phyloP scores from a whole-genome alignment of 2,113 vertebrate species.

The Scortum barcoo region DNA sequence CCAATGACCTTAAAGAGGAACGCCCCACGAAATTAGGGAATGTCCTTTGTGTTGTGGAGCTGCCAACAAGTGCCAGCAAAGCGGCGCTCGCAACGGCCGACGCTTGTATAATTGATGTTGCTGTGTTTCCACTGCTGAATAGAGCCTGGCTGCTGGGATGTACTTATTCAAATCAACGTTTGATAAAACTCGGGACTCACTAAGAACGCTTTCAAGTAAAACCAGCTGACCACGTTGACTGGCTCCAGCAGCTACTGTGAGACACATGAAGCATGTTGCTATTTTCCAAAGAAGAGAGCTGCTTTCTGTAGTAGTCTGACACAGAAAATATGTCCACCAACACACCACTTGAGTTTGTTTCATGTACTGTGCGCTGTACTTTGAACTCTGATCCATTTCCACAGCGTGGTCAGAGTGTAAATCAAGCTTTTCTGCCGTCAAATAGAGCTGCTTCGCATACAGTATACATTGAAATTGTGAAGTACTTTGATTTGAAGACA shows the following conservation, averaged over 20 bases:
- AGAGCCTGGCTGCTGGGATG: slow-evolving; percentile 19
- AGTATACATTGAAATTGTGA: too few species aligned
- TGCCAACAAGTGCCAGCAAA: slow-evolving; percentile 13
- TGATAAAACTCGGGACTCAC: slow-evolving; percentile 26
- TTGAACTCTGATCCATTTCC: slow-evolving; percentile 5
- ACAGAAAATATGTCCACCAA: background rate
- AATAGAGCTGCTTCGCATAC: background rate
- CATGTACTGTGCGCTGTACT: background rate
- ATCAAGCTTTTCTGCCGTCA: background rate
- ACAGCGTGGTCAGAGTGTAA: background rate
- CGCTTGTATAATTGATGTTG: slow-evolving; percentile 15
- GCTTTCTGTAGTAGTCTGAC: background rate
- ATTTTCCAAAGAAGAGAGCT: background rate
- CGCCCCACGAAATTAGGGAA: background rate
- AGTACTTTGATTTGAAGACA: background rate
- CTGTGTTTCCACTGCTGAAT: slow-evolving; percentile 34
- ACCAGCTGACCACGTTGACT: slow-evolving; percentile 17
- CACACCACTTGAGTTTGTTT: background rate
- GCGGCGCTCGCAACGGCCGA: slow-evolving; percentile 5
- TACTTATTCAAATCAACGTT: slow-evolving; percentile 52
- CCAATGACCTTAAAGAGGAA: background rate
- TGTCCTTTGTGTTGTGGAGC: background rate
- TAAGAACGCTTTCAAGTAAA: slow-evolving; percentile 16
- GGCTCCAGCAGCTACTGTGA: background rate
- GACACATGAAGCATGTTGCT: background rate